phyloP scores from a whole-genome alignment of 1,140 invertebrate genomes.

The Phortica variegata region DNA sequence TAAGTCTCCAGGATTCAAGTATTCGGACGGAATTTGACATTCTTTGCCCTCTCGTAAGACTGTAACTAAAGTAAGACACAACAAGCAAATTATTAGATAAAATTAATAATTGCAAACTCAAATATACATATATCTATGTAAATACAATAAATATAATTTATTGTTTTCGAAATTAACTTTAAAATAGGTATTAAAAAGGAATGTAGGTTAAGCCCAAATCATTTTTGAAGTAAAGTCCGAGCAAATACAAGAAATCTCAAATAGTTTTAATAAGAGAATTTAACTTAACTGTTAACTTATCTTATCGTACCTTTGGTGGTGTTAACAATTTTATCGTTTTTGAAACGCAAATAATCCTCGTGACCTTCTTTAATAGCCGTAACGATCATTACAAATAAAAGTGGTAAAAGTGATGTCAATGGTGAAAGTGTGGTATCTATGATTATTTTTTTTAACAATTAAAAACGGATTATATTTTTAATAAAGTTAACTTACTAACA shows the following conservation, averaged over 20 bases:
- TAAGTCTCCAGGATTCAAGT: constrained; percentile 72
- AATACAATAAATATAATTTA: no score
- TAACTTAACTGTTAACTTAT: no score
- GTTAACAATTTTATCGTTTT: constrained; percentile 73
- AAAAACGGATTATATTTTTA: neutral
- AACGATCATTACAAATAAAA: constrained; percentile 75
- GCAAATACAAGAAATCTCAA: no score
- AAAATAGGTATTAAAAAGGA: neutral
- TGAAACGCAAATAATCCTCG: constrained; percentile 76
- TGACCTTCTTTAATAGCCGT: constrained; percentile 79
- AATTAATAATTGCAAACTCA: neutral
- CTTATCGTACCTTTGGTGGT: constrained; percentile 58
- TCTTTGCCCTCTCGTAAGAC: constrained; percentile 64
- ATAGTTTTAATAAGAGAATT: no score
- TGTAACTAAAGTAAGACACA: constrained; percentile 51
- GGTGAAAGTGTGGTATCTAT: constrained; percentile 74
- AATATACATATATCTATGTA: neutral
- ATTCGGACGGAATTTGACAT: constrained; percentile 59
- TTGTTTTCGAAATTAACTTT: no score
- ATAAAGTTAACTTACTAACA: constrained; percentile 61
- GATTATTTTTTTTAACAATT: neutral
- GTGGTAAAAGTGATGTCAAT: constrained; percentile 70
- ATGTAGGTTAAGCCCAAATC: neutral
- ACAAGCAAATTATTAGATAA: neutral
- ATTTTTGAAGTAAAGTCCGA: no score